Evolutionary conservation across 2,888 invertebrate species (phyloP).

Genomic region (Norana najaformis): DNA sequence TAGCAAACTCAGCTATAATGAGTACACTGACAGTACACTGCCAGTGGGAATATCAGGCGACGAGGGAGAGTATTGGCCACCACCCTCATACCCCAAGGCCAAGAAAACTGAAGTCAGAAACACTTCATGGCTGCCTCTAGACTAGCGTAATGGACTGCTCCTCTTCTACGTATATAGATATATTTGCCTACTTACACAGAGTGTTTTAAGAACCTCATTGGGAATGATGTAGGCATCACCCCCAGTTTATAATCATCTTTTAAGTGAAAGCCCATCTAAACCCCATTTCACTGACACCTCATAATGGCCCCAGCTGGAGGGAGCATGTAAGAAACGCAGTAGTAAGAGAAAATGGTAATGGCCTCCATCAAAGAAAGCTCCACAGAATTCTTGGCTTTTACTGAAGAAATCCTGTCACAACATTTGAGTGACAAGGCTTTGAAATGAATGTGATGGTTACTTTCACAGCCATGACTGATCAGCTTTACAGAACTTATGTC

Average conservation of each 20-base stretch:
- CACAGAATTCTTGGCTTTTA: neutral
- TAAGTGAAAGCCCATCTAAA: neutral
- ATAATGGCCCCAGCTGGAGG: neutral
- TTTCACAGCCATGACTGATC: slow-evolving; percentile 14
- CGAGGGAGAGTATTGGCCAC: no score
- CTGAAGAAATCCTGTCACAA: neutral
- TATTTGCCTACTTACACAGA: no score
- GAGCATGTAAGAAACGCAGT: neutral
- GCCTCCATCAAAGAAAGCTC: neutral
- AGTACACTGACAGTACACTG: no score
- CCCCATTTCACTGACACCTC: neutral
- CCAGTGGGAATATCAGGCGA: no score
- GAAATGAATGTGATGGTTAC: neutral
- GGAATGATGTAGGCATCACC: neutral
- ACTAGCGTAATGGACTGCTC: no score
- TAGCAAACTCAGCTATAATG: no score
- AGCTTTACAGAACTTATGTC: neutral
- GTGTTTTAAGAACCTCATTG: no score
- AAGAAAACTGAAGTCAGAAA: no score
- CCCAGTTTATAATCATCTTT: neutral
- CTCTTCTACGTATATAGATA: no score
- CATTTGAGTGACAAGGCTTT: neutral
- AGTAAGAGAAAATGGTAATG: neutral
- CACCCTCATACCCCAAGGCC: no score
- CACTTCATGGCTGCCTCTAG: no score